phyloP scores from a whole-genome alignment of 2,113 vertebrate genomes.

The Daboia siamensis region DNA sequence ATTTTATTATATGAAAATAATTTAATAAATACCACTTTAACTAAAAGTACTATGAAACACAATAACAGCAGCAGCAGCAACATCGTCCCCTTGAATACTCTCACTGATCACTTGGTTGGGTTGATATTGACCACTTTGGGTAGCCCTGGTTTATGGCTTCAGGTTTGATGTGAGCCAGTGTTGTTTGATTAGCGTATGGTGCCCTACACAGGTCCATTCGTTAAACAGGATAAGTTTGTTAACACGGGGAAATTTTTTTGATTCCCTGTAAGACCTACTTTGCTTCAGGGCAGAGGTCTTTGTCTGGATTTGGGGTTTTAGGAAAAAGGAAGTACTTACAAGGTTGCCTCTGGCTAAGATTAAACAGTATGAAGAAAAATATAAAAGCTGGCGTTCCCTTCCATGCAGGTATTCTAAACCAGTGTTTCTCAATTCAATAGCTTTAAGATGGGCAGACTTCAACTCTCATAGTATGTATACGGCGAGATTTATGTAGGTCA shows the following conservation, averaged over 20 bases:
- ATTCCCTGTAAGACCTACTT: not conserved
- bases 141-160: not conserved
- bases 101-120: not conserved
- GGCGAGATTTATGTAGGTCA: not conserved
- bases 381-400: not conserved
- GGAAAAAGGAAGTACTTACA: not conserved
- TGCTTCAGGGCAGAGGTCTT: not conserved
- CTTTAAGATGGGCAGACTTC: not conserved
- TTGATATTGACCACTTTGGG: not conserved
- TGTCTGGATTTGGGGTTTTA: not conserved
- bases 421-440: not conserved
- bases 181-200: not conserved
- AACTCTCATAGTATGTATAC: not conserved
- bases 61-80: not conserved
- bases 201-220: not conserved
- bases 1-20: not conserved
- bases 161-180: not conserved
- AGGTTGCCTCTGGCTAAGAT: not conserved
- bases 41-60: not conserved
- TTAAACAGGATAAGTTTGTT: not conserved
- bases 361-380: not conserved
- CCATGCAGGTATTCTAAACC: not conserved
- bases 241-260: not conserved
- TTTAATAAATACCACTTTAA: not conserved
- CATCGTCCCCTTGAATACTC: not conserved